A percentile compares a stretch with the other conserved stretches of the same genome.
Evolutionary conservation across 2,113 vertebrate genomes (phyloP).

Genomic region (Platysteira castanea): DNA sequence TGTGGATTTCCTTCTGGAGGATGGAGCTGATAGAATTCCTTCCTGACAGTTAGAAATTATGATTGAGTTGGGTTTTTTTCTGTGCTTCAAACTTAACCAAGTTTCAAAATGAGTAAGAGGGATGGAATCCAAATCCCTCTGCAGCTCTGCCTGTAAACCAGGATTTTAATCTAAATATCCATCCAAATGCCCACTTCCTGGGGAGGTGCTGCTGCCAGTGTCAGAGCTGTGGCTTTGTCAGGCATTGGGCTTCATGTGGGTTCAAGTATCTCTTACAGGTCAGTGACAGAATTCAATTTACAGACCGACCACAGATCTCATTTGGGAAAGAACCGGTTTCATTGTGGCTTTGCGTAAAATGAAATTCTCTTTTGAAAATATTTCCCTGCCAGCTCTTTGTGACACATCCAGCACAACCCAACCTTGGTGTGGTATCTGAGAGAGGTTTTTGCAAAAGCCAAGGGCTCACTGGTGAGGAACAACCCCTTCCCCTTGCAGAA

Average conservation of each 20-base stretch:
- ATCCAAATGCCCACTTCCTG: not conserved
- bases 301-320: not conserved
- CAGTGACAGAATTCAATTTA: slow-evolving; percentile 29
- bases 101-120: slow-evolving; percentile 2
- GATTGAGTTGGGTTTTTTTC: not conserved
- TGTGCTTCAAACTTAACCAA: not conserved
- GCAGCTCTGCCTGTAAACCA: not conserved
- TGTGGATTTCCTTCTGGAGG: slow-evolving; percentile 20
- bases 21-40: slow-evolving; percentile 36
- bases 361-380: not conserved
- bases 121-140: not conserved
- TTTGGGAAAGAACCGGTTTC: not conserved
- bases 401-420: not conserved
- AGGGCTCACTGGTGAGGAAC: not conserved
- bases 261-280: not conserved
- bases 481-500: not conserved
- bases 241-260: not conserved
- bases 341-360: not conserved
- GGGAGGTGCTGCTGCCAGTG: not conserved
- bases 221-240: not conserved
- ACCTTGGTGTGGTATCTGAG: not conserved
- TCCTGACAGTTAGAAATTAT: slow-evolving; percentile 27
- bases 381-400: not conserved
- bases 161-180: not conserved
- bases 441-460: not conserved